Percentiles rank a stretch among this genome's conserved stretches.
phyloP scores from a whole-genome alignment of 2,113 vertebrate species.

The Aleadryas rufinucha region DNA sequence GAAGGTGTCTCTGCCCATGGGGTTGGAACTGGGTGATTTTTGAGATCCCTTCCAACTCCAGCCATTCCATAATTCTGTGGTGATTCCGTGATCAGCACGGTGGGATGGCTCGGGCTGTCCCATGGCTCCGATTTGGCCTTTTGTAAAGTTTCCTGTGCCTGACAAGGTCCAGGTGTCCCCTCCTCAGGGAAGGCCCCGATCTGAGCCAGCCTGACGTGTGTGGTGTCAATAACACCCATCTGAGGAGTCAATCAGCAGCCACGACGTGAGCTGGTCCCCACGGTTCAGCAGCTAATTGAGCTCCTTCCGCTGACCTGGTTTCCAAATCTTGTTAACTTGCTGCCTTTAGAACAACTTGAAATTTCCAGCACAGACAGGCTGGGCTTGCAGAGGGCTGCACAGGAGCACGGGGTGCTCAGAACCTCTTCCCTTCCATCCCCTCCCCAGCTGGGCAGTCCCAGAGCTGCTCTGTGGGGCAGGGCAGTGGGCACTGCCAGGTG shows the following conservation, averaged over 20 bases:
- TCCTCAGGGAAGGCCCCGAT: neutral
- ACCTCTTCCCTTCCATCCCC: no score
- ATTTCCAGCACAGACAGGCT: neutral
- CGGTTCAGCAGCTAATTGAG: constrained; percentile 31
- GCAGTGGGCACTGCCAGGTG: fast-evolving
- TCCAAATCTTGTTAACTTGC: constrained; percentile 51
- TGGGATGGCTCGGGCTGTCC: neutral
- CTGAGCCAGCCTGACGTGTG: fast-evolving
- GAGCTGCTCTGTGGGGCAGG: neutral
- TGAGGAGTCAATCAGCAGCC: neutral
- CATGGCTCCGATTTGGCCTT: fast-evolving
- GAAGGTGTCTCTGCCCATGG: neutral
- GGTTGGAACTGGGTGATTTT: neutral
- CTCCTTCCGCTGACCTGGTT: constrained; percentile 59
- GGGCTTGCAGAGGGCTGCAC: neutral
- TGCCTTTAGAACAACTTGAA: constrained; percentile 27
- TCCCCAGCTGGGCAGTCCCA: neutral
- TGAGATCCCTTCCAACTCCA: neutral
- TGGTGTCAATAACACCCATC: neutral
- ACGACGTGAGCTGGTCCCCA: constrained; percentile 6
- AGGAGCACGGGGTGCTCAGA: neutral
- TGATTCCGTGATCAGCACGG: fast-evolving
- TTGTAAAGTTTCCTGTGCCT: neutral
- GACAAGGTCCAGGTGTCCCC: neutral
- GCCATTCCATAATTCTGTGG: neutral